Evolutionary conservation across 2,888 invertebrate species (phyloP), one percentile per base, ranked within the genome.

Genomic region (Cheilosia scutellata): DNA sequence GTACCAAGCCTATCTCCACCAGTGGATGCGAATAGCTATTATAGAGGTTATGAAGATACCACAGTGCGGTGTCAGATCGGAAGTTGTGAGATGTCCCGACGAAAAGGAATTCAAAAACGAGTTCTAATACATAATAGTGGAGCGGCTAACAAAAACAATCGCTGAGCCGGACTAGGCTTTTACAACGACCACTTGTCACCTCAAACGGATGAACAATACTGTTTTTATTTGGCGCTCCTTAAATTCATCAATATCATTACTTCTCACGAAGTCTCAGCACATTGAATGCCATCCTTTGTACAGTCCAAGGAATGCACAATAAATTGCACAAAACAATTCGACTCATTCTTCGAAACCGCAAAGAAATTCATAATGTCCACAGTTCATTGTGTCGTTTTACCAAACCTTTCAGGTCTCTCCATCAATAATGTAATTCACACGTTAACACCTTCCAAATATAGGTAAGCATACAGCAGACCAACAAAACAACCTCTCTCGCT

Each of bases 391-490:
- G 29, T 29, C 37, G 2, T 13, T 29, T 20, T 20, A 20, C 20
- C 20, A 20, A 20, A 20, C 20, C 25, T 13, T 16, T 20, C 44
- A 62, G 13, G 20, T 7, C 44, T 11, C 9, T 49, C 53, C 53
- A 25, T 62, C 72, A 62, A 33, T 63, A 62, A 42, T 4, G 33
- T 47, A 57, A 47, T 74, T 74, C 74, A 55, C 74, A 65, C 55
- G 55, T 74, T 57, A 74, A 60, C 74, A 65, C 74, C 33, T 53
- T 37, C 20, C 29, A 31, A 49, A 27, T 40, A 53, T 60, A 16
- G 27, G 13, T 13, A 27, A 13, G 25, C 51, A 5, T 11, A 2
- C 11, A 27, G 51, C 40, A 13, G 31, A 51, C 62, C 40, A 11
- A 11, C 2, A 51, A 31, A 20, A 20, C 20, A n/a, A n/a, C 51